A percentile compares a stretch with the other conserved stretches of the same genome.
phyloP scores from a whole-genome alignment of 2,888 invertebrate species.

The Tetragonula carbonaria region DNA sequence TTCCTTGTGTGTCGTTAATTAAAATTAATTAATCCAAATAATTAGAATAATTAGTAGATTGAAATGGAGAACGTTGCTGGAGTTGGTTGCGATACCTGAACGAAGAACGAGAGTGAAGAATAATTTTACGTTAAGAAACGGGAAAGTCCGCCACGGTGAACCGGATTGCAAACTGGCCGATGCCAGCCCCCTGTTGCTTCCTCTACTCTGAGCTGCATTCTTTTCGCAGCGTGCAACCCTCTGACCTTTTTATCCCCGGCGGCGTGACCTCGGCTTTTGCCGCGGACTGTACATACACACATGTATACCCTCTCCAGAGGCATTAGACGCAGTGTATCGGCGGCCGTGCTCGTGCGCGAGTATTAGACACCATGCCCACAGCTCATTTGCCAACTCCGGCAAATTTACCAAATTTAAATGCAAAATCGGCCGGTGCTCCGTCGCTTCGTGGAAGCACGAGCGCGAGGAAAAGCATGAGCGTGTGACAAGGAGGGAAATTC shows the following conservation, averaged over 20 bases:
- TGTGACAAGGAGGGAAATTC: constrained; percentile 17
- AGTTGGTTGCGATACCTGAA: too few species aligned
- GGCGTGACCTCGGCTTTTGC: constrained; percentile 50
- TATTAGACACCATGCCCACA: constrained; percentile 81
- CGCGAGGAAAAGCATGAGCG: constrained; percentile 25
- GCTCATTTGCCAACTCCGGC: constrained; percentile 83
- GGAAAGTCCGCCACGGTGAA: too few species aligned
- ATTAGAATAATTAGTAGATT: too few species aligned
- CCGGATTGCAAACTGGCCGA: background rate
- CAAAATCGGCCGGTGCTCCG: constrained; percentile 80
- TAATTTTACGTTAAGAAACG: too few species aligned
- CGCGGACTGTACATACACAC: constrained; percentile 69
- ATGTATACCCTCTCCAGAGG: constrained; percentile 73
- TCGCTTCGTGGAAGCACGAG: constrained; percentile 59
- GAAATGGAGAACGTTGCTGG: too few species aligned
- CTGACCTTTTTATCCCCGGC: constrained; percentile 35
- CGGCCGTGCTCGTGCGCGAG: constrained; percentile 72
- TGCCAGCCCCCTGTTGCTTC: constrained; percentile 38
- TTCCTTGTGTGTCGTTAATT: background rate
- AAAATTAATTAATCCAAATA: background rate
- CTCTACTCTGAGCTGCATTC: constrained; percentile 1
- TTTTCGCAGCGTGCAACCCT: constrained; percentile 24
- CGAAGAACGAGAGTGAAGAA: background rate
- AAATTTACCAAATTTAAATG: constrained; percentile 83
- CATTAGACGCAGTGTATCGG: constrained; percentile 80